Evolutionary conservation across 2,113 vertebrate species (phyloP).

Genomic region (Microtus ochrogaster): DNA sequence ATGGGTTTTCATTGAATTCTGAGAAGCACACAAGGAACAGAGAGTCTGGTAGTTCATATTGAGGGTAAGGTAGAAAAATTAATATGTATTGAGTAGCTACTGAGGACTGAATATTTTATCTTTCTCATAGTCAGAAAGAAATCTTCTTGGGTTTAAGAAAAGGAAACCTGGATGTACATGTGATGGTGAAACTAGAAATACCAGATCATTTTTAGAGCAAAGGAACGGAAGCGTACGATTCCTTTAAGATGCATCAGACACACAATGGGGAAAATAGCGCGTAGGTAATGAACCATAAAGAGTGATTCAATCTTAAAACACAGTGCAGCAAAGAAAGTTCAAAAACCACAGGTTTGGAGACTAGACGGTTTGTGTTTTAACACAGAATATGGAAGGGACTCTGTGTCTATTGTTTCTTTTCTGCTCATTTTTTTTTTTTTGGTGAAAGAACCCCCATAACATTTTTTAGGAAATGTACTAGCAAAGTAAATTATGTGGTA

Average conservation of each 20-base stretch:
- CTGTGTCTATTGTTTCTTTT: neutral
- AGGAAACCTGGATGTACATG: neutral
- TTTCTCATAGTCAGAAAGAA: neutral
- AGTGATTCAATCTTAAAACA: slow-evolving; percentile 40
- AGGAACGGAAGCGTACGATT: neutral
- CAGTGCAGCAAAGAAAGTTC: slow-evolving; percentile 21
- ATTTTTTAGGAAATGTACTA: slow-evolving; percentile 20
- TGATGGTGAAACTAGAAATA: neutral
- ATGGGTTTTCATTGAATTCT: slow-evolving; percentile 42
- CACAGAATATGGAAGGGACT: neutral
- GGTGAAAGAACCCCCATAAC: neutral
- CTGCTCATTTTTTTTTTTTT: neutral
- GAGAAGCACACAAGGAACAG: neutral
- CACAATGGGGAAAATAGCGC: neutral
- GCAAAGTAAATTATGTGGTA: neutral
- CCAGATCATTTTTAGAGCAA: slow-evolving; percentile 27
- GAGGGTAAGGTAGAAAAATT: neutral
- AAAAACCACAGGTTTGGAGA: slow-evolving; percentile 30
- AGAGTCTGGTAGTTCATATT: neutral
- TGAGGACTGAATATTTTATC: neutral
- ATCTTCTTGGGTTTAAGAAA: neutral
- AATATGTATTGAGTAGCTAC: neutral
- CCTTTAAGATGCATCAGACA: neutral
- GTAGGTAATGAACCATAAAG: neutral
- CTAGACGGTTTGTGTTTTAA: neutral